Percentiles rank a stretch among this genome's conserved stretches.
Conservation (phyloP, 1,140 invertebrate genomes). For the Ceratitis capitata region DNA sequence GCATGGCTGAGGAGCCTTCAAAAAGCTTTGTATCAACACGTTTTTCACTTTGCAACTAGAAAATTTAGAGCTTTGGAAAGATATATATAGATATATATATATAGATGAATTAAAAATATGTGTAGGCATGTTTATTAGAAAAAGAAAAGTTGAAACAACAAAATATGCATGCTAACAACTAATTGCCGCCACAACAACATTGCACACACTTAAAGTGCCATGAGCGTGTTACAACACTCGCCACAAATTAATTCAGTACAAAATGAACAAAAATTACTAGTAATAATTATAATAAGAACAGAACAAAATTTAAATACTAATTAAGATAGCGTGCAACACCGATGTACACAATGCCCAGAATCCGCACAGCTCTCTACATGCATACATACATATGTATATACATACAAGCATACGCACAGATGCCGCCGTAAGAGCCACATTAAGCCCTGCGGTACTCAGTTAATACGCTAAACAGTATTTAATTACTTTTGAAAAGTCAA, state of each 20-base stretch:
- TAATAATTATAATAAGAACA: conserved; percentile 7
- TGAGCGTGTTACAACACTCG: not conserved
- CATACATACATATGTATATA: too few relatives aligned
- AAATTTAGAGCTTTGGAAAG: not conserved
- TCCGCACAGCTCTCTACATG: not conserved
- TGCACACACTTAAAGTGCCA: not conserved
- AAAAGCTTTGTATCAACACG: conserved; percentile 21
- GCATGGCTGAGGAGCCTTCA: not conserved
- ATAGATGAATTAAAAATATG: not conserved
- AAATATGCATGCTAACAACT: not conserved
- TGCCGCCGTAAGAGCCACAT: not conserved
- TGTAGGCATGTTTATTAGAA: not conserved
- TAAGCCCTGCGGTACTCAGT: not conserved
- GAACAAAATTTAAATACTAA: conserved; percentile 35
- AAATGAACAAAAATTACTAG: not conserved
- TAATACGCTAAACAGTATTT: conserved; percentile 14
- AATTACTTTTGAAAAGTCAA: conserved; percentile 36
- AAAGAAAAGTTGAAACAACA: not conserved
- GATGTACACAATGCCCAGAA: not conserved
- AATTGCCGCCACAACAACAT: not conserved
- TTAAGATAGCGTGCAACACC: conserved; percentile 30
- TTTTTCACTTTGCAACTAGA: conserved; percentile 30
- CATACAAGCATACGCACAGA: too few relatives aligned
- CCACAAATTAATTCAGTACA: not conserved
- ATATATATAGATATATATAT: not conserved